A percentile compares a stretch with the other conserved stretches of the same genome.
Evolutionary conservation across 2,888 invertebrate genomes (phyloP).

Genomic region (Pyrrhosoma nymphula): DNA sequence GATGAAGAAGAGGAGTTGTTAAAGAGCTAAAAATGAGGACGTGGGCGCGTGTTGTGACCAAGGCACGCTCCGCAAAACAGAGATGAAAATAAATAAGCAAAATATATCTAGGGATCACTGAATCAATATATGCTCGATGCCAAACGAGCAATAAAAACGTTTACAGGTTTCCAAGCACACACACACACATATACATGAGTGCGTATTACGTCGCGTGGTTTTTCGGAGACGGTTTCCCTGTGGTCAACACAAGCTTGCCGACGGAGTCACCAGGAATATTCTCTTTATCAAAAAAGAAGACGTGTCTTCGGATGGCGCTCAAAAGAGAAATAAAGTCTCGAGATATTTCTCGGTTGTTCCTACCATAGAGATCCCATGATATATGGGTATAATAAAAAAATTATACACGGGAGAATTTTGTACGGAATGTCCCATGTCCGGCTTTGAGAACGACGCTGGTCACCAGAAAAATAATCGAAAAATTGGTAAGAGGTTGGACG

Average conservation of each 20-base stretch:
- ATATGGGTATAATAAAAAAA: background rate
- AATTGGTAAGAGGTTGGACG: background rate
- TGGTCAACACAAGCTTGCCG: background rate
- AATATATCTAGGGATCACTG: background rate
- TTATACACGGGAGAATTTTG: background rate
- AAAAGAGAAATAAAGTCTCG: background rate
- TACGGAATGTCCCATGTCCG: background rate
- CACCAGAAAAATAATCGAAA: background rate
- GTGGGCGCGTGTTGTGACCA: background rate
- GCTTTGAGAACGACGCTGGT: background rate
- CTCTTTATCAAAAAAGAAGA: background rate
- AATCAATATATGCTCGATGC: background rate
- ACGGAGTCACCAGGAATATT: background rate
- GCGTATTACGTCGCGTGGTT: constrained; percentile 17
- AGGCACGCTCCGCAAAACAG: background rate
- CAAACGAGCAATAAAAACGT: constrained; percentile 6
- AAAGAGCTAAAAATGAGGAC: background rate
- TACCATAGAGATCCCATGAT: background rate
- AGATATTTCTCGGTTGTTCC: background rate
- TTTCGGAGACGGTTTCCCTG: background rate
- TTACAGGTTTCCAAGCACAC: background rate
- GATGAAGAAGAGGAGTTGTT: constrained; percentile 41
- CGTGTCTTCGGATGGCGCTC: background rate
- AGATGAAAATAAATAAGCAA: background rate
- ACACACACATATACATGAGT: background rate